Base-by-base conservation (phyloP, 2,113 vertebrate genomes). In the Prunella fulvescens region DNA sequence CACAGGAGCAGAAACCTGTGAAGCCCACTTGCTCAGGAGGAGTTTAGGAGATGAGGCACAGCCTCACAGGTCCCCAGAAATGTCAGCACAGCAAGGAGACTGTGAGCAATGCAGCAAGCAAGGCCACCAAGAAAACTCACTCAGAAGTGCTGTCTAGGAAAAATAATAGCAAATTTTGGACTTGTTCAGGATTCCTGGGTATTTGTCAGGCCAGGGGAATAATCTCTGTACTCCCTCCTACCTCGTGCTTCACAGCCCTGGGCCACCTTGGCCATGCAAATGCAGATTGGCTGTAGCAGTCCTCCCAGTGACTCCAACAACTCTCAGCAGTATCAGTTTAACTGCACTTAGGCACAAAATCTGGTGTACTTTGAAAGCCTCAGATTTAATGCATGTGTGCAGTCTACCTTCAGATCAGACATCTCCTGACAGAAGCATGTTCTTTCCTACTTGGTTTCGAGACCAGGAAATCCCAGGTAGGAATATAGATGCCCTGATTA, bases 71-170 rank as follows among this genome's bases (percentile, higher is more conserved):
- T 61, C 9, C 54, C 28, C 42, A 29, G 10, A 79, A 85, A 29
- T 20, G 8, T 71, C 78, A 92, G 39, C 11, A 29, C 57, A 47
- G 17, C 26, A 65, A 62, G 19, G 12, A 60, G 23, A 19, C 23
- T 69, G 40, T 22, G 20, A 61, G 28, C 29, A 42, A 33, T 25
- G 18, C n/a, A 79, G 35, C 0, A 0, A n/a, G 5, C 15, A 67
- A 74, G 12, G 7, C 44, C 23, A 51, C 39, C 29, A 28, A 10
- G 53, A 60, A 79, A 91, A 87, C 6, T 35, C 33, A 28, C 24
- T 56, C 47, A 47, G 33, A 87, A 65, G 3, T 39, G 7, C 11
- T 18, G 10, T 50, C 39, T 44, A 54, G 42, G 51, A 78, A 85
- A 70, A 67, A 19, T 1, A 74, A 42, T 22, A 71, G 12, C 17